Conservation (phyloP, 2,113 vertebrate genomes). For the Platysteira castanea region DNA sequence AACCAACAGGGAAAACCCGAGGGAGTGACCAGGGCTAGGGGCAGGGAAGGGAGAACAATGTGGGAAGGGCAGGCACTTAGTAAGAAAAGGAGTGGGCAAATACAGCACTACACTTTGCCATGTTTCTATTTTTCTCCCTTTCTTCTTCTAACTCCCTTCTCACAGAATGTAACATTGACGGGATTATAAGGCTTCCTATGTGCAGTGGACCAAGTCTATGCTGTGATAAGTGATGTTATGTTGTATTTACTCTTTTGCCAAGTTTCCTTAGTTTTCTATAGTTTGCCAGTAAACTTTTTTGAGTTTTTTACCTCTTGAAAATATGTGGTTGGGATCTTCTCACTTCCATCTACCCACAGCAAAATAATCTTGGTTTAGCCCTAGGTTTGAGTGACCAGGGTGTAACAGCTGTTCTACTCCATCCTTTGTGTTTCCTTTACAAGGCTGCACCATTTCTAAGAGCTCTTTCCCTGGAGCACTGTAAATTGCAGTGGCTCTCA, state of each 20-base stretch:
- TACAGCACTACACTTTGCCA: background rate
- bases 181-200: background rate
- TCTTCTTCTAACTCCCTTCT: background rate
- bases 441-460: background rate
- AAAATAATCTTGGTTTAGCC: background rate
- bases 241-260: background rate
- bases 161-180: fast-evolving
- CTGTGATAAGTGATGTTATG: background rate
- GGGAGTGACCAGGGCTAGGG: too few relatives aligned
- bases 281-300: background rate
- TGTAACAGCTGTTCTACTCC: background rate
- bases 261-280: background rate
- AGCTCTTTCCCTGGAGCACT: background rate
- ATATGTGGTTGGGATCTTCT: background rate
- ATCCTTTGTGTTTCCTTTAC: background rate
- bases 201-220: background rate
- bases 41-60: too few relatives aligned
- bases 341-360: background rate
- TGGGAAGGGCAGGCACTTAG: too few relatives aligned
- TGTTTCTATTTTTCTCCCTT: background rate
- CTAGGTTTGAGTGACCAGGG: background rate
- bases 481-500: background rate
- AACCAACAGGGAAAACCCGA: too few relatives aligned
- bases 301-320: background rate
- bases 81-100: too few relatives aligned